Evolutionary conservation across 2,113 vertebrate species (phyloP).

Genomic region (Nymphicus hollandicus): DNA sequence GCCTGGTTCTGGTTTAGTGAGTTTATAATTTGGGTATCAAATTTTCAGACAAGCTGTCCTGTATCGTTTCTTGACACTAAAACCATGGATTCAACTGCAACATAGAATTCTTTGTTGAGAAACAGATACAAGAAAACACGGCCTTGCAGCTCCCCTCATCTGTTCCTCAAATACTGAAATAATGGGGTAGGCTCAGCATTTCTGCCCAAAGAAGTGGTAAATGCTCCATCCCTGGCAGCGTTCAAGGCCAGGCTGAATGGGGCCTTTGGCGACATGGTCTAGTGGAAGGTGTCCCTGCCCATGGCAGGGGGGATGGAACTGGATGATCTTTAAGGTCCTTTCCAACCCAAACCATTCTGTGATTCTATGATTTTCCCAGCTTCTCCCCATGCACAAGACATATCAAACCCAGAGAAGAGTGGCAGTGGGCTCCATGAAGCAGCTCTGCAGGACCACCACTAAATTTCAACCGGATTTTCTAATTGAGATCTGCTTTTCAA

Average conservation of each 20-base stretch:
- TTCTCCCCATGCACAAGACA: neutral
- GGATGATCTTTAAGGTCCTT: neutral
- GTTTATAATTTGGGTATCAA: neutral
- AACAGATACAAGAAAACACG: neutral
- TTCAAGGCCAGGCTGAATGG: neutral
- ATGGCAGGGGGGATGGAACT: neutral
- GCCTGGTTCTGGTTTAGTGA: neutral
- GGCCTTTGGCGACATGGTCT: neutral
- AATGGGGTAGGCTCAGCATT: neutral
- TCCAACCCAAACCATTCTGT: neutral
- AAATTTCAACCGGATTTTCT: neutral
- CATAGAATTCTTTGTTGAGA: neutral
- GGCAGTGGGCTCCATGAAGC: neutral
- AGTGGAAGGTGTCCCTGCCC: neutral
- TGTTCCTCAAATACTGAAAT: neutral
- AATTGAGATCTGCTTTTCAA: neutral
- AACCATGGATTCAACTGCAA: neutral
- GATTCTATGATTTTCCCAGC: neutral
- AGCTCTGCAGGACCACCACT: neutral
- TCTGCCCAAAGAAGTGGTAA: neutral
- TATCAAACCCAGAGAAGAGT: neutral
- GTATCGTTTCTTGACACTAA: neutral
- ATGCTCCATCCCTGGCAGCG: neutral
- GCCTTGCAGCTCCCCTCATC: neutral
- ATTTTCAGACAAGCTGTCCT: neutral